Conservation (phyloP, 2,888 invertebrate species). For the Amiota communis region DNA sequence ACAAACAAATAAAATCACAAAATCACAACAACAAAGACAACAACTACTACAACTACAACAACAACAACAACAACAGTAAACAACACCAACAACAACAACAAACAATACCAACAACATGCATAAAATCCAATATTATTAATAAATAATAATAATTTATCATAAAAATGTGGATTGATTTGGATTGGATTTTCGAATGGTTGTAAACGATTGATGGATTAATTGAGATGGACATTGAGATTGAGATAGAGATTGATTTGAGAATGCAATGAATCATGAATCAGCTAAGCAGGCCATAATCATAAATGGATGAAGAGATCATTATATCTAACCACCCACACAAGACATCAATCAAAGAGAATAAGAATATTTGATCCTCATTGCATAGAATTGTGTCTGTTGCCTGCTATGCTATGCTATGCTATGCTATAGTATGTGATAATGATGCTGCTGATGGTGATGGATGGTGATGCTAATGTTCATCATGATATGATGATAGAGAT, state of each 20-base stretch:
- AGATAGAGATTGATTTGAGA: not conserved
- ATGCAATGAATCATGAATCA: not conserved
- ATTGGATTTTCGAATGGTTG: not conserved
- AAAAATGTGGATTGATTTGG: not conserved
- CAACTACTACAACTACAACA: constrained; percentile 37
- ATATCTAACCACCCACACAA: too few relatives aligned
- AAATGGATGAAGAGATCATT: too few relatives aligned
- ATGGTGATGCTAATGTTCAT: not conserved
- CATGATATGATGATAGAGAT: not conserved
- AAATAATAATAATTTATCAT: not conserved
- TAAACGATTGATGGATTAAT: not conserved
- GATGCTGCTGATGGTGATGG: not conserved
- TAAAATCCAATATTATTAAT: constrained; percentile 1
- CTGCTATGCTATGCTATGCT: too few relatives aligned
- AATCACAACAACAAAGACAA: constrained; percentile 32
- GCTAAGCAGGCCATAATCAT: too few relatives aligned
- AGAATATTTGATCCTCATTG: too few relatives aligned
- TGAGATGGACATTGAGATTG: too few relatives aligned
- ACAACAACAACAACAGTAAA: constrained; percentile 27
- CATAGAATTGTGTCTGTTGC: not conserved
- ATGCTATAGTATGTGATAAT: too few relatives aligned
- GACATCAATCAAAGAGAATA: too few relatives aligned
- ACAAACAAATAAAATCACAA: constrained; percentile 14
- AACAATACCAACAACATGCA: constrained; percentile 14
- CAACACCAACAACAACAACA: constrained; percentile 33